Percentiles rank a stretch among this genome's conserved stretches.
Evolutionary conservation across 2,888 invertebrate genomes (phyloP).

Genomic region (Altica lythri): DNA sequence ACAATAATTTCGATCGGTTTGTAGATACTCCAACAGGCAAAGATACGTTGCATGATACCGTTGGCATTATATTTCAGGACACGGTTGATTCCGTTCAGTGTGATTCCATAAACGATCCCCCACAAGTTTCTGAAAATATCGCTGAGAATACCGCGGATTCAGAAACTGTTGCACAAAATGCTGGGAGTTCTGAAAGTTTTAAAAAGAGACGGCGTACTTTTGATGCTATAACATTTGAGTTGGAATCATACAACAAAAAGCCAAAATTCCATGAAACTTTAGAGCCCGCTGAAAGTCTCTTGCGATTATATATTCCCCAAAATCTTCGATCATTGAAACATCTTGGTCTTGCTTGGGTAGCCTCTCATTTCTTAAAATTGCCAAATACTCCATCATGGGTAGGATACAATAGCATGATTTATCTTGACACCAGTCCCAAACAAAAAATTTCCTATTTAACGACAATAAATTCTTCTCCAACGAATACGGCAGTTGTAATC

Average conservation of each 20-base stretch:
- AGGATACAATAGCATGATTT: constrained; percentile 43
- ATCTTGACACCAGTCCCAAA: constrained; percentile 9
- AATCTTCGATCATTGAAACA: neutral
- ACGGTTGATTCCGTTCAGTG: neutral
- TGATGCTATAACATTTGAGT: constrained; percentile 15
- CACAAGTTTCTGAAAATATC: neutral
- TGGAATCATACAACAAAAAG: constrained; percentile 4
- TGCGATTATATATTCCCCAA: neutral
- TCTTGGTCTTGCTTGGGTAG: neutral
- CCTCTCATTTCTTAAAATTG: constrained; percentile 4
- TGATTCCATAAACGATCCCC: neutral
- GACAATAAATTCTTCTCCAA: constrained; percentile 44
- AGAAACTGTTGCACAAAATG: neutral
- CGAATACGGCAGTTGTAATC: too few relatives aligned
- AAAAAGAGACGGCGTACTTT: constrained; percentile 23
- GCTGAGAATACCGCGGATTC: neutral
- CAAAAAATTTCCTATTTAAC: constrained; percentile 45
- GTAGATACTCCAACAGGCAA: constrained; percentile 30
- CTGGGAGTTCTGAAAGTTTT: too few relatives aligned
- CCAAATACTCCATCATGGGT: constrained; percentile 40
- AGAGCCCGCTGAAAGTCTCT: neutral
- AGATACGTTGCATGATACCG: constrained; percentile 22
- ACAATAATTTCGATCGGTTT: constrained; percentile 32
- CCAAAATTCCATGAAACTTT: neutral
- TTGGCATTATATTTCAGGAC: constrained; percentile 18